Base-by-base conservation (phyloP, 2,888 invertebrate genomes). In the Cerceris ruficornis region DNA sequence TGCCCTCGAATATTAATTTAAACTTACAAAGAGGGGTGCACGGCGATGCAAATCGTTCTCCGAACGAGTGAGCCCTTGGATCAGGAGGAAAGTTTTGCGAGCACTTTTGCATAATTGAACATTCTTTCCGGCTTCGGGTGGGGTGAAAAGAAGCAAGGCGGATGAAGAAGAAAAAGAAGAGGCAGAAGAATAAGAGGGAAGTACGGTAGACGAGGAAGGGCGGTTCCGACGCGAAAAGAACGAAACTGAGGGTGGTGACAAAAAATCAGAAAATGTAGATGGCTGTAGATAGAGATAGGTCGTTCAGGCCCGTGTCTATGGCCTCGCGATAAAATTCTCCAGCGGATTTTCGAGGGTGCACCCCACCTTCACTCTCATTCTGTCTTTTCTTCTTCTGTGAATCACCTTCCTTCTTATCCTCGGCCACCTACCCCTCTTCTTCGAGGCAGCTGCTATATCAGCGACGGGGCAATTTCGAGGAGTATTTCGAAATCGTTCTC, bases 91-190 rank as follows among this genome's bases (percentile, higher is more conserved):
- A 87, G 82, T 85, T 83, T 85, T 77, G 80, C 60, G 81, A 73
- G 85, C 78, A 86, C 82, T 90, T 89, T 87, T 91, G 89, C 90
- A 90, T 91, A 91, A 91, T 91, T 91, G 88, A 90, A 89, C 88
- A 88, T 90, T 90, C 88, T 89, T 89, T 81, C 78, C 72, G 66
- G 73, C n/a, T 28, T 28, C 4, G 28, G 4, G 28, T 28, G 28
- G 28, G 28, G 28, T 28, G 28, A 28, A 28, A 28, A 28, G 28
- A 28, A 28, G 28, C 28, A 28, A 28, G 28, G 28, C 28, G 4
- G 75, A 73, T 62, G 74, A 74, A 74, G 75, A 57, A 70, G 50
- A 54, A 57, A 58, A 42, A 54, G 41, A 39, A 58, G 55, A 13
- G 9, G 15, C 9, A 7, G 9, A 15, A 7, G 41, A 46, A n/a